Base-by-base conservation (phyloP, 2,113 vertebrate species). In the Lethenteron camtschaticum region DNA sequence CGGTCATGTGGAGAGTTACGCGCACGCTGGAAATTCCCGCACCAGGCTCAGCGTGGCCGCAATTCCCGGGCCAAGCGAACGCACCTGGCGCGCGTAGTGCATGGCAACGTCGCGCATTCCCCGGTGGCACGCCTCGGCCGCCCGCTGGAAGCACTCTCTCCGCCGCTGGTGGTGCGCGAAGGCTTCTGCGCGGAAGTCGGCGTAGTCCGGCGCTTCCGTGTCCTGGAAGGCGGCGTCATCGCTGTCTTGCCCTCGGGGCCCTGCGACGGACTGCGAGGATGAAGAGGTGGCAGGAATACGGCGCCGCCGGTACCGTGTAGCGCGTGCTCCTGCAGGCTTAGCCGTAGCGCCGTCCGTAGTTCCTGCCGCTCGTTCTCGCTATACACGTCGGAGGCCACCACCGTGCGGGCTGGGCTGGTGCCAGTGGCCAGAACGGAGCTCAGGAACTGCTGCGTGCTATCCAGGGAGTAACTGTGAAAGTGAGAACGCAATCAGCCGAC, bases 51-150 rank as follows among this genome's bases (percentile, higher is more conserved):
- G 41, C 41, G 41, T 5, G 6, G 41, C 41, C 41, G 41, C 4
- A 41, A 41, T 41, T 41, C 41, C 41, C 41, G 41, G 41, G 12
- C 63, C 63, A 13, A 56, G 70, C 14, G 59, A 20, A 2, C 69
- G 75, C 75, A 90, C 94, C 87, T 90, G 89, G 72, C 88, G 86
- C 14, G 91, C 89, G 57, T 96, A 99, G 79, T 88, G 95, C 1
- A 85, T 85, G 56, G 92, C 92, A 63, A 96, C 89, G 3, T 87
- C 78, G 77, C 84, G 92, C 76, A 81, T 85, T 6, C 88, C 87
- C 78, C 89, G 86, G 60, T 79, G 81, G 75, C 82, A 83, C 13
- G 94, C 94, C 71, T 90, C 89, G 2, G 84, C 86, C 3, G 94
- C 89, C 73, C 95, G 96, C 69, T 77, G 76, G 69, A 90, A 86